Evolutionary conservation across 2,797 vertebrate genomes (phyloP).

Genomic region (Graptemys geographica): DNA sequence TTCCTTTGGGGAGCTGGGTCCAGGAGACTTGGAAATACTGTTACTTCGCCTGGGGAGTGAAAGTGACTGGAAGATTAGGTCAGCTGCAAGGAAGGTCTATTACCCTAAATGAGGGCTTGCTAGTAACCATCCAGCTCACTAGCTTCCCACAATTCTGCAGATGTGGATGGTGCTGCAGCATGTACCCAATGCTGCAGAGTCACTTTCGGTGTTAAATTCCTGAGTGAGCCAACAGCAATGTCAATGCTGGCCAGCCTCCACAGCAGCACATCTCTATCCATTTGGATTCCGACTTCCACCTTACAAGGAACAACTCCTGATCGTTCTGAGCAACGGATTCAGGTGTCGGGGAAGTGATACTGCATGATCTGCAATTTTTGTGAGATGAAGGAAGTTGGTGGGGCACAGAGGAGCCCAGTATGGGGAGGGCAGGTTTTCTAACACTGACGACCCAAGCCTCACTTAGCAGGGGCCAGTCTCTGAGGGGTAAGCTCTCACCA

Average conservation of each 20-base stretch:
- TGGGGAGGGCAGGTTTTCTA: neutral
- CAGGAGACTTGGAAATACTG: slow-evolving; percentile 93
- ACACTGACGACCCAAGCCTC: neutral
- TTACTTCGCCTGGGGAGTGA: slow-evolving; percentile 87
- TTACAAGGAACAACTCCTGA: neutral
- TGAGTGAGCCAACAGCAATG: neutral
- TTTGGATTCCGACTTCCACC: neutral
- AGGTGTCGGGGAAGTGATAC: neutral
- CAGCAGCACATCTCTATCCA: neutral
- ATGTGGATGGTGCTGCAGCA: slow-evolving; percentile 7
- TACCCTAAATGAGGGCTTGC: neutral
- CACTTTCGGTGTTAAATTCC: neutral
- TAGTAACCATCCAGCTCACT: neutral
- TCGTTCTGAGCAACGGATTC: neutral
- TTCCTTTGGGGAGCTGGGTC: slow-evolving; percentile 92
- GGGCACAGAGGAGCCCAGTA: neutral
- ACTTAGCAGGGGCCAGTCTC: neutral
- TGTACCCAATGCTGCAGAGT: neutral
- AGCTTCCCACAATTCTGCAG: neutral
- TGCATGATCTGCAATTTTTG: neutral
- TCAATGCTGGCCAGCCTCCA: neutral
- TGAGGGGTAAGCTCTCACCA: neutral
- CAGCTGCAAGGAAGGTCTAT: neutral
- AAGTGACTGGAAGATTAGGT: neutral
- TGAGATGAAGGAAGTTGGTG: neutral